A percentile compares a stretch with the other conserved stretches of the same genome.
Conservation (phyloP, 1,140 invertebrate genomes). For the Aleiodes sp. region DNA sequence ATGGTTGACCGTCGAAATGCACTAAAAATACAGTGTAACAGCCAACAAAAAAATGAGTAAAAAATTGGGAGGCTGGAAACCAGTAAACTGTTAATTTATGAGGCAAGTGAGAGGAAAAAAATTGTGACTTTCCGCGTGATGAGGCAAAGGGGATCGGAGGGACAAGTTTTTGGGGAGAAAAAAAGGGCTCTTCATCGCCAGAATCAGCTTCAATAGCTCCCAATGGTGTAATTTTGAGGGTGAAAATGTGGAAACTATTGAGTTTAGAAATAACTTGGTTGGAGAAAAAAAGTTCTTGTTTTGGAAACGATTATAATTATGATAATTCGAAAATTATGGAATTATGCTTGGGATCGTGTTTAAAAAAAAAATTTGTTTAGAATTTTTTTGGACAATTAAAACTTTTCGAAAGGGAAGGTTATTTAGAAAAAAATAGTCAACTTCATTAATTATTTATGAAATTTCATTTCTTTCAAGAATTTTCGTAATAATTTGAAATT, state of each 20-base stretch:
- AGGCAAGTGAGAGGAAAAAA: conserved; percentile 21
- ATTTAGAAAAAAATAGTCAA: no score
- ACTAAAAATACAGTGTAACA: background rate
- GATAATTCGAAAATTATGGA: no score
- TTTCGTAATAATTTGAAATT: no score
- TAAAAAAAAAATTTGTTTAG: no score
- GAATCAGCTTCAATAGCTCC: conserved; percentile 6
- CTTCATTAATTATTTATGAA: no score
- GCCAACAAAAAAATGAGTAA: conserved; percentile 2
- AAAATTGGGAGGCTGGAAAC: conserved; percentile 10
- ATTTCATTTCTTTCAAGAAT: no score
- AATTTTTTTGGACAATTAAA: no score
- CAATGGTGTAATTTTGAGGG: background rate
- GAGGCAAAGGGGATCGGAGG: conserved; percentile 30
- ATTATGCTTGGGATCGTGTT: no score
- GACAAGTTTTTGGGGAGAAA: conserved; percentile 23
- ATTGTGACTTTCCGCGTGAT: conserved; percentile 3
- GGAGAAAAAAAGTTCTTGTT: background rate
- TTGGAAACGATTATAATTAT: no score
- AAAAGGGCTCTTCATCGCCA: conserved; percentile 2
- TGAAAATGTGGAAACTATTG: conserved; percentile 5
- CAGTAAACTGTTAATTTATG: conserved; percentile 49
- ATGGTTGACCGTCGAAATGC: background rate
- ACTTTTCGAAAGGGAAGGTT: no score
- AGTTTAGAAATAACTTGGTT: background rate